These are phyloP conservation scores for Cromileptes altivelis DNA, from an alignment of 2,113 vertebrate genomes.

Conservation along the genomic window DNA sequence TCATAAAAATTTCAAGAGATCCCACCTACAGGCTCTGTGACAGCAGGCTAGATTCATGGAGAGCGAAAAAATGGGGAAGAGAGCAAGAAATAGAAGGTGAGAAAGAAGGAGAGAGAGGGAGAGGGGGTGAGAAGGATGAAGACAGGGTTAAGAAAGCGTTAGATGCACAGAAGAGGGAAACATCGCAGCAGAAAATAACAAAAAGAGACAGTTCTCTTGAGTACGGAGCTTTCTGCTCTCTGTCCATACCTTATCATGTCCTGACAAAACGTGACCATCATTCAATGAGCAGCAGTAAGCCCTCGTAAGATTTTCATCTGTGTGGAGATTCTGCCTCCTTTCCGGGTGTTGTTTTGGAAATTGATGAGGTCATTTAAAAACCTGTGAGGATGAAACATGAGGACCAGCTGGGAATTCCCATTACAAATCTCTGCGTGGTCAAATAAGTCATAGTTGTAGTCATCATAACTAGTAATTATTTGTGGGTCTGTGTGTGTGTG, in stretches of 20 bases:
- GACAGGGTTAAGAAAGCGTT: neutral
- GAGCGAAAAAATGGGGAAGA: slow-evolving; percentile 7
- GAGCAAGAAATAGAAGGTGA: slow-evolving; percentile 49
- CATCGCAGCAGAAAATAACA: neutral
- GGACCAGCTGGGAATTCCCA: slow-evolving; percentile 16
- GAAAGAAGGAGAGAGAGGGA: neutral
- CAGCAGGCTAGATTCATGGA: slow-evolving; percentile 49
- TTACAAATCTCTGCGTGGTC: slow-evolving; percentile 12
- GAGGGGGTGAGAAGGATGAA: slow-evolving; percentile 9
- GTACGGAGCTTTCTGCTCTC: neutral
- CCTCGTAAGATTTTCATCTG: neutral
- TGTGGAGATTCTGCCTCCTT: neutral
- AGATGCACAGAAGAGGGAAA: neutral
- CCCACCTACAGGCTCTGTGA: slow-evolving; percentile 57
- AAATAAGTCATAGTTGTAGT: slow-evolving; percentile 18
- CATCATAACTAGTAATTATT: slow-evolving; percentile 2
- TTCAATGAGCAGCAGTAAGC: neutral
- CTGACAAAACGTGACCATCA: neutral
- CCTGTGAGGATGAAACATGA: slow-evolving; percentile 8
- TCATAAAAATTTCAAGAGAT: slow-evolving; percentile 66
- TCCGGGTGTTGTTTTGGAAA: neutral
- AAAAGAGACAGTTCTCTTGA: neutral
- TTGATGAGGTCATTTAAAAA: slow-evolving; percentile 5
- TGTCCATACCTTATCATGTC: neutral
- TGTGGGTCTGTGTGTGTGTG: neutral